Evolutionary conservation across 2,113 vertebrate genomes (phyloP).

Genomic region (Crotalus tigris): DNA sequence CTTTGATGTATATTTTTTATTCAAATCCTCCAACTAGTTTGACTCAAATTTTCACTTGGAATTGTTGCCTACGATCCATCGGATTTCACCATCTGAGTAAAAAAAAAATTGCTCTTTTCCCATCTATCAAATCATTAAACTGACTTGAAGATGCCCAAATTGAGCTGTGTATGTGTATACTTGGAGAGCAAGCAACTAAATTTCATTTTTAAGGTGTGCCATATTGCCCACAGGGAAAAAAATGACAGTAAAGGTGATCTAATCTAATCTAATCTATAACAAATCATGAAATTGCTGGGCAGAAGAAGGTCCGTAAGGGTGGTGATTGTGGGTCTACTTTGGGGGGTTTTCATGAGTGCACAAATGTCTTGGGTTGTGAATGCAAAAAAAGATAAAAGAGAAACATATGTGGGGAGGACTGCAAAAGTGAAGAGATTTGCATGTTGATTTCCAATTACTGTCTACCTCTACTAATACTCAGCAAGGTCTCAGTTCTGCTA

Average conservation of each 20-base stretch:
- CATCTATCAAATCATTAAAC: not conserved
- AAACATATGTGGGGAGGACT: not conserved
- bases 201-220: too few species aligned
- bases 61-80: not conserved
- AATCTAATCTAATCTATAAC: not conserved
- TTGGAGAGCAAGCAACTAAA: too few species aligned
- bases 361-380: not conserved
- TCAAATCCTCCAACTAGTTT: not conserved
- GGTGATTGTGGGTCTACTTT: not conserved
- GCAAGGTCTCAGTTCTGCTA: conserved; percentile 60
- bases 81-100: not conserved
- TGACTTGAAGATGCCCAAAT: not conserved
- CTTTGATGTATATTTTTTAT: not conserved
- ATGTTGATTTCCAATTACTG: conserved; percentile 52
- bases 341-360: not conserved
- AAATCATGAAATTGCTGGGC: not conserved
- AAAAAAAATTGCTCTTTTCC: not conserved
- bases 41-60: not conserved
- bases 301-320: not conserved
- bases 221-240: too few species aligned
- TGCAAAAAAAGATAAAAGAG: not conserved
- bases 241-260: too few species aligned
- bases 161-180: not conserved
- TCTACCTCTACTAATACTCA: conserved; percentile 32
- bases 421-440: not conserved